Evolutionary conservation across 2,888 invertebrate species (phyloP).

Genomic region (Pilophorus perplexus): DNA sequence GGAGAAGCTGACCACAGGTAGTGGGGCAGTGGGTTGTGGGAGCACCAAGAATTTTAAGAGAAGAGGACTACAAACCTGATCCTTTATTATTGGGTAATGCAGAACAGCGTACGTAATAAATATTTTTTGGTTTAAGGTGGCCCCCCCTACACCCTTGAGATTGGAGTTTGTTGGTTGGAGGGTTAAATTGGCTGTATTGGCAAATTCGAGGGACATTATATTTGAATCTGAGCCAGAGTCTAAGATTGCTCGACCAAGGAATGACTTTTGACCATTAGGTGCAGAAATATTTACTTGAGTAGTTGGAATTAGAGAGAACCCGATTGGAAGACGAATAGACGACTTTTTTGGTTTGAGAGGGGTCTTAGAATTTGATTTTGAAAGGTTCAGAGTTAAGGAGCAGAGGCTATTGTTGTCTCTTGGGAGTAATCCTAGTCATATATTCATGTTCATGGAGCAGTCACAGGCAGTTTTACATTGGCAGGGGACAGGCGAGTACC

Average conservation of each 20-base stretch:
- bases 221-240: background rate
- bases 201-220: background rate
- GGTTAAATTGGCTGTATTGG: conserved; percentile 1
- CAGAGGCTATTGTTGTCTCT: too few relatives aligned
- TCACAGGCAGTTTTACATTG: too few relatives aligned
- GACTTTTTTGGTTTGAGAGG: background rate
- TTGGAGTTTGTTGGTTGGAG: background rate
- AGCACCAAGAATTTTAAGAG: background rate
- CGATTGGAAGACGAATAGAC: background rate
- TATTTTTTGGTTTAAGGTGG: background rate
- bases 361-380: background rate
- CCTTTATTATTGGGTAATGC: background rate
- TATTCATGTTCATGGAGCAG: too few relatives aligned
- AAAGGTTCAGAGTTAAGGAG: background rate
- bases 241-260: background rate
- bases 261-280: background rate
- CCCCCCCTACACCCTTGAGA: background rate
- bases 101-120: background rate
- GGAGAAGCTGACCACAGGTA: conserved; percentile 4
- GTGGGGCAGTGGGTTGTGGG: background rate
- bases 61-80: background rate
- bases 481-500: too few relatives aligned
- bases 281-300: background rate
- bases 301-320: background rate
- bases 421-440: too few relatives aligned